A percentile compares a stretch with the other conserved stretches of the same genome.
These are phyloP conservation scores for Carterocephalus palaemon DNA, from an alignment of 2,888 invertebrate species.

Conservation along the genomic window DNA sequence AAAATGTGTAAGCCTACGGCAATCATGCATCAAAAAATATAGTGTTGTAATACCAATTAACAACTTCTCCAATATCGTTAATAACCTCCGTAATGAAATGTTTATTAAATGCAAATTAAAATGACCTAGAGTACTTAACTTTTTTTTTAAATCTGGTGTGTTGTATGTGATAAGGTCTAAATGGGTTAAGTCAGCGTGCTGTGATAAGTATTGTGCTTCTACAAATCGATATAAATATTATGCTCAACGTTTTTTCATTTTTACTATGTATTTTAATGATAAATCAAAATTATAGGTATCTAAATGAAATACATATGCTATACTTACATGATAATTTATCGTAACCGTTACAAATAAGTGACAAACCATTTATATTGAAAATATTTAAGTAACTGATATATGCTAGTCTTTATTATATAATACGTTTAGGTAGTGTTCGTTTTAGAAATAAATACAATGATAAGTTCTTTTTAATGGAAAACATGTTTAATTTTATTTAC, in stretches of 20 bases:
- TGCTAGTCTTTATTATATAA: conserved; percentile 75
- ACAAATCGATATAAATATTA: conserved; percentile 55
- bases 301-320: conserved; percentile 31
- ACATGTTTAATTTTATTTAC: too few relatives aligned
- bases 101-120: too few relatives aligned
- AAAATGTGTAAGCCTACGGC: too few relatives aligned
- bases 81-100: too few relatives aligned
- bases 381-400: conserved; percentile 64
- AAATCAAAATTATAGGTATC: conserved; percentile 43
- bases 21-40: too few relatives aligned
- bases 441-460: conserved; percentile 55
- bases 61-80: too few relatives aligned
- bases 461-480: too few relatives aligned
- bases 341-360: conserved; percentile 36
- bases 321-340: conserved; percentile 31
- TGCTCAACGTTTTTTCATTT: conserved; percentile 62
- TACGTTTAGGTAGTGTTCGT: conserved; percentile 54
- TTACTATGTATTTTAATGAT: conserved; percentile 44
- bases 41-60: too few relatives aligned
- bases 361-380: conserved; percentile 49
- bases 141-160: too few relatives aligned
- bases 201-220: conserved; percentile 75
- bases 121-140: too few relatives aligned
- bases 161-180: too few relatives aligned
- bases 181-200: conserved; percentile 72